phyloP scores from a whole-genome alignment of 2,113 vertebrate genomes.

The Aspidoscelis tigris region DNA sequence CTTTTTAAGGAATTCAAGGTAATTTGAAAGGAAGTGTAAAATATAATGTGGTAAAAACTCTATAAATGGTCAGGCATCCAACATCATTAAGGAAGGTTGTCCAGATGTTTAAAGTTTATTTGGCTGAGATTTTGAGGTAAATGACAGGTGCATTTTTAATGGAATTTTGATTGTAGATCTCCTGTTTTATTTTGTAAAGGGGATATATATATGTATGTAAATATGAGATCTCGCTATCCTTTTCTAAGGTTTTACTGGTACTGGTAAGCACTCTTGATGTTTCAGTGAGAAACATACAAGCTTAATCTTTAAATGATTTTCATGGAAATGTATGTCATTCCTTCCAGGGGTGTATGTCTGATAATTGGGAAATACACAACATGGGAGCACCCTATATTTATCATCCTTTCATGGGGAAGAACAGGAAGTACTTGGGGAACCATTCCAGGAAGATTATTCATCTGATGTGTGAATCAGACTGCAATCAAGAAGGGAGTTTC shows the following conservation, averaged over 20 bases:
- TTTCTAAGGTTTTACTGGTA: background rate
- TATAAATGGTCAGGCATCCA: too few relatives aligned
- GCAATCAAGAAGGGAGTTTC: conserved; percentile 74
- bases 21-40: too few relatives aligned
- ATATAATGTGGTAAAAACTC: too few relatives aligned
- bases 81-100: too few relatives aligned
- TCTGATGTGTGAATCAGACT: conserved; percentile 74
- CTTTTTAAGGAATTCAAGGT: too few relatives aligned
- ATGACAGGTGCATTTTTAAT: too few relatives aligned
- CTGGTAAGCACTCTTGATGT: background rate
- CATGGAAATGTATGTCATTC: conserved; percentile 37
- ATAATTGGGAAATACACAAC: conserved; percentile 59
- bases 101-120: too few relatives aligned
- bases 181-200: too few relatives aligned
- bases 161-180: background rate
- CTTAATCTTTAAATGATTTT: conserved; percentile 11
- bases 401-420: conserved; percentile 61
- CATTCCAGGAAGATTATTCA: conserved; percentile 75
- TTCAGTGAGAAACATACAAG: background rate
- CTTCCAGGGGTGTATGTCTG: conserved; percentile 55
- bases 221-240: background rate
- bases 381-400: conserved; percentile 58
- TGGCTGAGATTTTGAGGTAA: too few relatives aligned
- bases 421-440: conserved; percentile 77
- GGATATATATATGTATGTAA: background rate